These are phyloP conservation scores for Heliocidaris erythrogramma DNA, from an alignment of 35 echinoderm and acorn worm genomes.

Conservation along the genomic window DNA sequence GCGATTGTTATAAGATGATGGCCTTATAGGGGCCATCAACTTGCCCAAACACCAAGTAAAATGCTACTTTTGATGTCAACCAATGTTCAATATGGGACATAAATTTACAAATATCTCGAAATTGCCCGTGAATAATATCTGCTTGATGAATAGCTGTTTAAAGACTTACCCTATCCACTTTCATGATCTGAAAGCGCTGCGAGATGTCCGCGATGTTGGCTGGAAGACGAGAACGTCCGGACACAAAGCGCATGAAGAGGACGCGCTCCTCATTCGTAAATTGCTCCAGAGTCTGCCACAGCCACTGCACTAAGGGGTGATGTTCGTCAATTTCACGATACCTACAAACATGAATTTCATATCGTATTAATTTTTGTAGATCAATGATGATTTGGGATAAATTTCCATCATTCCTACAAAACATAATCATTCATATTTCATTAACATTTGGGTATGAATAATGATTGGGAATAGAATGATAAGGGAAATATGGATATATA, in stretches of 20 bases:
- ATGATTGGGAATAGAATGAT: no score
- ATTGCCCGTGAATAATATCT: not conserved
- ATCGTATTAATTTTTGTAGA: no score
- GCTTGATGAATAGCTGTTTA: not conserved
- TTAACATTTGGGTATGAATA: no score
- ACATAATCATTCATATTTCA: no score
- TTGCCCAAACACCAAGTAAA: not conserved
- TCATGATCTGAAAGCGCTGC: conserved; percentile 99
- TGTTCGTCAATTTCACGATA: conserved; percentile 96
- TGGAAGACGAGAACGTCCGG: conserved; percentile 88
- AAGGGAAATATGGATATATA: no score
- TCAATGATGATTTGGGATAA: no score
- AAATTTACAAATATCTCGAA: not conserved
- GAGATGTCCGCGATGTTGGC: conserved; percentile 97
- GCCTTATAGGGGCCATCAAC: no score
- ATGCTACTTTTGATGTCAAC: not conserved
- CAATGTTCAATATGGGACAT: no score
- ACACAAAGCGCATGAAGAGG: conserved; percentile 97
- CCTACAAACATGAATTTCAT: conserved; percentile 12
- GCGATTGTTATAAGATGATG: no score
- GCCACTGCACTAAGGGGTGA: conserved; percentile 89
- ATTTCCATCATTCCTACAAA: no score
- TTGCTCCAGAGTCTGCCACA: conserved; percentile 92
- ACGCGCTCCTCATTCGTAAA: conserved; percentile 95
- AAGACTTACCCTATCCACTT: conserved; percentile 86